phyloP scores from a whole-genome alignment of 2,113 vertebrate genomes.

The Monarcha castaneiventris region DNA sequence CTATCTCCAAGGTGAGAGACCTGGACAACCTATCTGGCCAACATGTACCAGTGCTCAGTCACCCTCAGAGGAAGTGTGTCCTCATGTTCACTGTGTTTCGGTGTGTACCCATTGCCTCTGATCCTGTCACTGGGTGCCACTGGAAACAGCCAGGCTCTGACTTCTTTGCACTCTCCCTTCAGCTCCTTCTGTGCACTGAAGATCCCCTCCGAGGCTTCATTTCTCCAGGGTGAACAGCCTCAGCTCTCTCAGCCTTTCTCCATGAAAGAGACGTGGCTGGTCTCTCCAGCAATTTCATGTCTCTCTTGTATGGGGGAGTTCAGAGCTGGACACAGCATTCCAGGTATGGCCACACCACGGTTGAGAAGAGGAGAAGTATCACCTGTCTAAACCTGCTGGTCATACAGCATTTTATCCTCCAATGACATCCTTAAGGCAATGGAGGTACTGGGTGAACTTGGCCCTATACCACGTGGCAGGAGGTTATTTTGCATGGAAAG shows the following conservation, averaged over 20 bases:
- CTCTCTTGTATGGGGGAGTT: not conserved
- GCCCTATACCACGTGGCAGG: not conserved
- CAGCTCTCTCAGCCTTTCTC: not conserved
- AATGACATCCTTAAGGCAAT: not conserved
- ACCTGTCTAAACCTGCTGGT: not conserved
- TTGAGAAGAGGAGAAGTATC: not conserved
- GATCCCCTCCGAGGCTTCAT: not conserved
- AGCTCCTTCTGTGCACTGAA: not conserved
- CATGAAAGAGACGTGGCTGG: accelerated
- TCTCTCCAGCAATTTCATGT: not conserved
- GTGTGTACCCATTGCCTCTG: not conserved
- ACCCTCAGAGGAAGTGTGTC: not conserved
- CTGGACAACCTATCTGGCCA: not conserved
- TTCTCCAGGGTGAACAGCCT: not conserved
- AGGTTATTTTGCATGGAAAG: not conserved
- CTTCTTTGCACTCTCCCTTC: not conserved
- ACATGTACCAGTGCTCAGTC: not conserved
- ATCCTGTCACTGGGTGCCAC: not conserved
- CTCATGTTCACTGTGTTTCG: not conserved
- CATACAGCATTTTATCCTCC: not conserved
- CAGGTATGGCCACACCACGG: not conserved
- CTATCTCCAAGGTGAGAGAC: not conserved
- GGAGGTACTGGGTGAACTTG: not conserved
- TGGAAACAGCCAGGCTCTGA: not conserved
- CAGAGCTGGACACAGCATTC: not conserved